phyloP scores from a whole-genome alignment of 1,140 invertebrate genomes.

The Hyphantria cunea region DNA sequence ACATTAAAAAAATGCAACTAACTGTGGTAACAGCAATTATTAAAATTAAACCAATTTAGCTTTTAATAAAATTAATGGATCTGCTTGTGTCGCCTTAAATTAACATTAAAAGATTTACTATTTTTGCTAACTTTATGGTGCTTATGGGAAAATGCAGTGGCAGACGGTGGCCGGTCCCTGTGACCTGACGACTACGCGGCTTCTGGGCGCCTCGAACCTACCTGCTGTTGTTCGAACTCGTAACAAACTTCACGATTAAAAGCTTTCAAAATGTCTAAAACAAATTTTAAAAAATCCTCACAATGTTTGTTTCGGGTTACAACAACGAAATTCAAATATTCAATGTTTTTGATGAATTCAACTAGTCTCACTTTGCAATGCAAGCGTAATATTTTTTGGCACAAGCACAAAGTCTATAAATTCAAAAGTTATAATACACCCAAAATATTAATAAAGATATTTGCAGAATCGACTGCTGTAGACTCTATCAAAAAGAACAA shows the following conservation, averaged over 20 bases:
- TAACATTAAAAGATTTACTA: conserved; percentile 12
- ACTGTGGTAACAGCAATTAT: background rate
- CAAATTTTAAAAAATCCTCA: background rate
- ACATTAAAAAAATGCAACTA: conserved; percentile 7
- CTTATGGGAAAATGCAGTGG: conserved; percentile 50
- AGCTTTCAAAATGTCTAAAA: background rate
- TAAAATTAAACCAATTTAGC: background rate
- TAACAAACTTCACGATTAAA: conserved; percentile 14
- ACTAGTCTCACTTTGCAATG: conserved; percentile 22
- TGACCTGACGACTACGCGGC: conserved; percentile 40
- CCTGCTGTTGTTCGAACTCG: conserved; percentile 41
- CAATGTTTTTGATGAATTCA: conserved; percentile 10
- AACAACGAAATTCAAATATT: conserved; percentile 7
- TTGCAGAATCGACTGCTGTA: conserved; percentile 13
- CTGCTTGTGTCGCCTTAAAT: conserved; percentile 8
- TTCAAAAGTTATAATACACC: background rate
- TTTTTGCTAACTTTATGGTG: background rate
- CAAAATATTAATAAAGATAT: background rate
- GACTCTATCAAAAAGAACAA: background rate
- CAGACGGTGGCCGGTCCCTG: conserved; percentile 53
- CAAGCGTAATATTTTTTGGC: conserved; percentile 19
- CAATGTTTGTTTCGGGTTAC: conserved; percentile 6
- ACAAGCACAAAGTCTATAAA: conserved; percentile 7
- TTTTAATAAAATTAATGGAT: conserved; percentile 2
- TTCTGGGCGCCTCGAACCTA: conserved; percentile 68